Evolutionary conservation across 1,140 invertebrate genomes (phyloP).

Genomic region (Drosophila pseudoobscura): DNA sequence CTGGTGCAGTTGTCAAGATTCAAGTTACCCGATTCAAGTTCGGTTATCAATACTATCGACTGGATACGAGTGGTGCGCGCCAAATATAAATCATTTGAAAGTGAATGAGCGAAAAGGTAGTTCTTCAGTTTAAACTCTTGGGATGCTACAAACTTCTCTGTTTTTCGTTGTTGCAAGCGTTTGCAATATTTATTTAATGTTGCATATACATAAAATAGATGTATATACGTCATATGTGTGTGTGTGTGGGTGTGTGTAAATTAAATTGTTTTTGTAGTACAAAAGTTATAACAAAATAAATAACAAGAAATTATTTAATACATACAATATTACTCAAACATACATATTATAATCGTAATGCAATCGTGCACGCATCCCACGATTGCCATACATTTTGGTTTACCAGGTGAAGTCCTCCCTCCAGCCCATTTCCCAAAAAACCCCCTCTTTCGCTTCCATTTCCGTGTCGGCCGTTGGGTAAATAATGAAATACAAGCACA

Average conservation of each 20-base stretch:
- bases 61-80: too few species aligned
- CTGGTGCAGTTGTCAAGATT: too few species aligned
- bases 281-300: constrained; percentile 54
- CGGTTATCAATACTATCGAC: too few species aligned
- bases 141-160: too few species aligned
- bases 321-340: constrained; percentile 34
- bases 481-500: too few species aligned
- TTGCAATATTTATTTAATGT: constrained; percentile 45
- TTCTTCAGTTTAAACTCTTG: too few species aligned
- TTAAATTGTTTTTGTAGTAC: constrained; percentile 48
- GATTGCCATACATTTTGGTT: constrained; percentile 27
- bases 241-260: constrained; percentile 29
- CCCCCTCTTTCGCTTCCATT: too few species aligned
- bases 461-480: too few species aligned
- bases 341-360: constrained; percentile 25
- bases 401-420: constrained; percentile 10
- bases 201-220: constrained; percentile 26
- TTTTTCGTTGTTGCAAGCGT: constrained; percentile 23
- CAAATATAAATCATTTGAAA: too few species aligned
- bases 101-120: too few species aligned
- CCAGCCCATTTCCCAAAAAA: too few species aligned
- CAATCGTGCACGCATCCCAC: constrained; percentile 10
- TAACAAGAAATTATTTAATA: constrained; percentile 52
- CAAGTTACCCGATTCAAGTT: too few species aligned
- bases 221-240: constrained; percentile 38